A percentile compares a stretch with the other conserved stretches of the same genome.
phyloP scores from a whole-genome alignment of 2,797 vertebrate genomes.

The Molossus molossus region DNA sequence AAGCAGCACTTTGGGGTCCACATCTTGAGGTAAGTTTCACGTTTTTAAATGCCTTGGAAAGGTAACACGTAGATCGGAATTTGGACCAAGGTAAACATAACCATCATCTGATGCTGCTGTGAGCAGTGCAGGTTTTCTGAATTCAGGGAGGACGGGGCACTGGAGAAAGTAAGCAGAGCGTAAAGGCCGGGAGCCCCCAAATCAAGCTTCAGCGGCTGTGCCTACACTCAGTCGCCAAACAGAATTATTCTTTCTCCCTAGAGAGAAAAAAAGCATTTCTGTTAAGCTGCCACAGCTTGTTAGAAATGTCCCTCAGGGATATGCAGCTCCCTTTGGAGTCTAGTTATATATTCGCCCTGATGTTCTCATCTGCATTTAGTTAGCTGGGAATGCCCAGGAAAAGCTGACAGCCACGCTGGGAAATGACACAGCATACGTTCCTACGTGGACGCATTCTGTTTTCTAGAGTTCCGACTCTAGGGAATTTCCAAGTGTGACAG shows the following conservation, averaged over 20 bases:
- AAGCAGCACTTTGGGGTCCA: not conserved
- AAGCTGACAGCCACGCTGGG: not conserved
- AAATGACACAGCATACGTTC: constrained; percentile 7
- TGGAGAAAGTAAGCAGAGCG: not conserved
- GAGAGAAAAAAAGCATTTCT: constrained; percentile 73
- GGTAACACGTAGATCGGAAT: constrained; percentile 24
- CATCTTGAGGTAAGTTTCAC: constrained; percentile 12
- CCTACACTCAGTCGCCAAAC: constrained; percentile 41
- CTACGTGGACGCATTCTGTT: not conserved
- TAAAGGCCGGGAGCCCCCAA: not conserved
- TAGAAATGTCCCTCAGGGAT: constrained; percentile 71
- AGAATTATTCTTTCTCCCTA: constrained; percentile 71
- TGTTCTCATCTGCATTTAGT: constrained; percentile 68
- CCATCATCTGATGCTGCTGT: not conserved
- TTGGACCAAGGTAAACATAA: constrained; percentile 32
- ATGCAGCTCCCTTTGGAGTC: constrained; percentile 60
- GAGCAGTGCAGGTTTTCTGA: not conserved
- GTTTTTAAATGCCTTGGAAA: constrained; percentile 32
- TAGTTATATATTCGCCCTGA: constrained; percentile 69
- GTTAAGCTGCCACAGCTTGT: constrained; percentile 70
- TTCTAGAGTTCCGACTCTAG: constrained; percentile 1
- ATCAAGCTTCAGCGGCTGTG: not conserved
- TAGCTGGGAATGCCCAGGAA: constrained; percentile 54
- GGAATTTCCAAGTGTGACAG: not conserved
- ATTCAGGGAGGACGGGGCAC: not conserved